A percentile compares a stretch with the other conserved stretches of the same genome.
Evolutionary conservation across 2,888 invertebrate species (phyloP).

Genomic region (Dynastes tityus): DNA sequence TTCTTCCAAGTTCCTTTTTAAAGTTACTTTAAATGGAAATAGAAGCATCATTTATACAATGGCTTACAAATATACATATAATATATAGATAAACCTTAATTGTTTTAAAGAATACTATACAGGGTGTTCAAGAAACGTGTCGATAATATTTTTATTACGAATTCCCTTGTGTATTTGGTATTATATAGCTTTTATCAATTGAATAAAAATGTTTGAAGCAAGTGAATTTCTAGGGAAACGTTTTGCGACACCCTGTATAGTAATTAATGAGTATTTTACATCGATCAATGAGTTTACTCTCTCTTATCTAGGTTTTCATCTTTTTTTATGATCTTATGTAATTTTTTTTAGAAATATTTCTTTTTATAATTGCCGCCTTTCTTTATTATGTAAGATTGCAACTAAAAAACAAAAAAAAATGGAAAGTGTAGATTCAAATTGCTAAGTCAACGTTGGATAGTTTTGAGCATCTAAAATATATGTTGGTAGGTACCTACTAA

Average conservation of each 20-base stretch:
- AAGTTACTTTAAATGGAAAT: neutral
- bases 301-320: neutral
- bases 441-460: neutral
- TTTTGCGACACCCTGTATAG: neutral
- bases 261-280: slow-evolving; percentile 36
- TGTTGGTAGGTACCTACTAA: no score
- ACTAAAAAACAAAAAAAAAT: neutral
- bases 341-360: neutral
- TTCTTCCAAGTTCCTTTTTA: neutral
- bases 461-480: neutral
- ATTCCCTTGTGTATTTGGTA: no score
- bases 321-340: neutral
- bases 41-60: neutral
- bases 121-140: no score
- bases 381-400: neutral
- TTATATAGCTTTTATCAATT: no score
- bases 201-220: no score
- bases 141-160: no score
- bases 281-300: slow-evolving; percentile 12
- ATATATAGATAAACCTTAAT: slow-evolving; percentile 30
- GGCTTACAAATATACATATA: slow-evolving; percentile 9
- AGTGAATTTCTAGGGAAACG: no score
- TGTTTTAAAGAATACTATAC: slow-evolving; percentile 9
- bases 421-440: neutral
- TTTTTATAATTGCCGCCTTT: slow-evolving; percentile 7